A percentile compares a stretch with the other conserved stretches of the same genome.
phyloP scores from a whole-genome alignment of 2,888 invertebrate species.

The Tinea semifulvella region DNA sequence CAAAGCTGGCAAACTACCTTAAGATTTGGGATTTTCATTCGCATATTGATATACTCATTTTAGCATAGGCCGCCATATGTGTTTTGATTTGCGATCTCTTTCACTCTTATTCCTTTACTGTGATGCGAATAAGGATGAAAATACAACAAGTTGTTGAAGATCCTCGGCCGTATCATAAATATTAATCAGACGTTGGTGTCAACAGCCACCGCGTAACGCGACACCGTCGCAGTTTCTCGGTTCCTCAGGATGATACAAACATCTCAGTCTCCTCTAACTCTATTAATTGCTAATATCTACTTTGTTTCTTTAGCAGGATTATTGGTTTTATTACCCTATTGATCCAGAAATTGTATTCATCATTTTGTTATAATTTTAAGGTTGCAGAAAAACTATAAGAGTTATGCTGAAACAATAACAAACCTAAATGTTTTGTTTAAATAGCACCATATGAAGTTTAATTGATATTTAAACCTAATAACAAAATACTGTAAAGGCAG shows the following conservation, averaged over 20 bases:
- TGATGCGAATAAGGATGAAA: conserved; percentile 29
- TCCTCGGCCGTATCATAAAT: conserved; percentile 66
- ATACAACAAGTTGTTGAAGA: conserved; percentile 65
- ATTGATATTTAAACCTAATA: too few species aligned
- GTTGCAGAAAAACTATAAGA: too few species aligned
- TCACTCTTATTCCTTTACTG: conserved; percentile 6
- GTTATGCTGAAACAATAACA: too few species aligned
- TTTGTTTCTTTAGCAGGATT: too few species aligned
- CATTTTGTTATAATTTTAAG: too few species aligned
- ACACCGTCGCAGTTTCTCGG: conserved; percentile 55
- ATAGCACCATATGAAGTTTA: too few species aligned
- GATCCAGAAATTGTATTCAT: too few species aligned
- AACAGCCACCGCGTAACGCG: conserved; percentile 67
- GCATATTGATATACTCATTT: conserved; percentile 30
- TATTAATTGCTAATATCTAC: too few species aligned
- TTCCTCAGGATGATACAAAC: conserved; percentile 36
- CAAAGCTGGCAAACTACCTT: too few species aligned
- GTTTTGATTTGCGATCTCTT: conserved; percentile 20
- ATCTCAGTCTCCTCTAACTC: conserved; percentile 6
- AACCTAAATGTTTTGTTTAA: too few species aligned
- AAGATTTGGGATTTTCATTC: conserved; percentile 60
- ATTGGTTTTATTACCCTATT: too few species aligned
- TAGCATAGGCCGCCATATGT: conserved; percentile 46
- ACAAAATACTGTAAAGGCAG: too few species aligned
- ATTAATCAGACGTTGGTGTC: conserved; percentile 68